Evolutionary conservation across 2,113 vertebrate species (phyloP), one percentile per base, ranked within the genome.

Genomic region (Meleagris gallopavo): DNA sequence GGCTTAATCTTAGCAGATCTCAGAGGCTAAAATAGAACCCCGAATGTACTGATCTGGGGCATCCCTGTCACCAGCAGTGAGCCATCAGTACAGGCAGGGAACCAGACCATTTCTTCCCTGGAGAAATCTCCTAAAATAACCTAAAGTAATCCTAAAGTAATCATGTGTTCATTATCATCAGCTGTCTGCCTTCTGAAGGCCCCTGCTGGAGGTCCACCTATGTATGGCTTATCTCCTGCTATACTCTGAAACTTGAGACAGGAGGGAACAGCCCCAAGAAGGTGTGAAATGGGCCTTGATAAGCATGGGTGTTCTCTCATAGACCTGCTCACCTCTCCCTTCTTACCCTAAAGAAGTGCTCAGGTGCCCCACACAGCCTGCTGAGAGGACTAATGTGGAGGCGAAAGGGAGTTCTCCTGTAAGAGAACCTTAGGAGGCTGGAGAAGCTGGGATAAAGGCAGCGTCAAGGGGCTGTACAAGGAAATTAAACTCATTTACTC

Each of bases 151-250:
- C 41, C 41, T 43, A 43, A 43, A 43, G 12, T 24, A 40, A 43
- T 29, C 40, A 36, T 0, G 1, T 19, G 6, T 10, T 20, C 36
- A 18, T 8, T 38, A n/a, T 17, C 17, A 25, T 22, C 18, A 8
- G 11, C 38, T 77, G 48, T 14, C 27, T 75, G 48, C 16, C 75
- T 13, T 30, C 19, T 16, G 34, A 71, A 72, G 48, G 38, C n/a
- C 41, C 32, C 7, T 13, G 29, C 19, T 16, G 29, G 60, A 72
- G 48, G 34, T 36, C 34, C 30, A 48, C 25, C 3, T 64, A 8
- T 8, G 25, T 29, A 34, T 61, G 55, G 11, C 15, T 75, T 57
- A 9, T 10, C 7, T 92, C 41, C 46, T 82, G 30, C 27, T 9
- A 40, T 0, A 46, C 55, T 24, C 52, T 8, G 17, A 38, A 24